phyloP scores from a whole-genome alignment of 2,113 vertebrate species.

The Salvelinus sp. region DNA sequence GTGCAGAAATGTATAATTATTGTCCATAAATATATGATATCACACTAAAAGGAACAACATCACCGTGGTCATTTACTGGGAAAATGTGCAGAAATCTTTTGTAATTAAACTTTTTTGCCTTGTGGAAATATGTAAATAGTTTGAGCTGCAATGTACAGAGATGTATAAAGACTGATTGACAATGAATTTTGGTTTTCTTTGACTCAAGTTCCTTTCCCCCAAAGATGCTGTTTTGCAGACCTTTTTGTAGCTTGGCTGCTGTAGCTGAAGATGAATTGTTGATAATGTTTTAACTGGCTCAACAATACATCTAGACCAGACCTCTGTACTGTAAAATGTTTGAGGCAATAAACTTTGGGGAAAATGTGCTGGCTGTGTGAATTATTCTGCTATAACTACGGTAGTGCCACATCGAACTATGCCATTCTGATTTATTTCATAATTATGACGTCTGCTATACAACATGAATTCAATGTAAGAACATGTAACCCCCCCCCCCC shows the following conservation, averaged over 20 bases:
- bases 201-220: constrained; percentile 59
- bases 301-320: constrained; percentile 4
- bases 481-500: too few relatives aligned
- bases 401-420: too few relatives aligned
- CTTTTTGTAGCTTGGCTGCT: constrained; percentile 49
- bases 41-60: constrained; percentile 6
- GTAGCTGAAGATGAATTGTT: constrained; percentile 55
- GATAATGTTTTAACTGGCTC: neutral
- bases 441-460: too few relatives aligned
- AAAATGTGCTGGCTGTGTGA: neutral
- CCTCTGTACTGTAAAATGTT: constrained; percentile 34
- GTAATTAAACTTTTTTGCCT: constrained; percentile 60
- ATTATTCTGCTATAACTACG: neutral
- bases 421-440: too few relatives aligned
- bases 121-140: constrained; percentile 69
- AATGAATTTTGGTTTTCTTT: constrained; percentile 29
- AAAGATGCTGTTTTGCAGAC: constrained; percentile 68
- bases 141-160: constrained; percentile 74
- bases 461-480: too few relatives aligned
- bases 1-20: constrained; percentile 33
- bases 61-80: constrained; percentile 36
- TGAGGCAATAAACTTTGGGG: constrained; percentile 46
- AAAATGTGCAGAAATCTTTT: constrained; percentile 48
- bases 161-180: constrained; percentile 73
- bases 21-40: constrained; percentile 20